Base-by-base conservation (phyloP, 2,888 invertebrate genomes). In the Prostheceraeus crozeri region DNA sequence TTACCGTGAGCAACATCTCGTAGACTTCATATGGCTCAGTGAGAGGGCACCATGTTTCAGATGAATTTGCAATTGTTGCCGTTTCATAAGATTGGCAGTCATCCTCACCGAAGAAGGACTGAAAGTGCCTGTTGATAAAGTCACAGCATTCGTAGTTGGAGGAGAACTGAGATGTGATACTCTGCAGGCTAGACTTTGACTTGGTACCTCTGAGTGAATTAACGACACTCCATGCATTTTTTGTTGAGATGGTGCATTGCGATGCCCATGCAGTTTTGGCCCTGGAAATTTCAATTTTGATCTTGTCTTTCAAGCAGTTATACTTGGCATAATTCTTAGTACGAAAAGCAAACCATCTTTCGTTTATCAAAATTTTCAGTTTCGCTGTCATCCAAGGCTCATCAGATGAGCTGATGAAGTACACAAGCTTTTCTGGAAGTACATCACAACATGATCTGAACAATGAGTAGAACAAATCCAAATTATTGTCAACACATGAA, bases 181-280 rank as follows among this genome's bases (percentile, higher is more conserved):
- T 30, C 25, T 14, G 23, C 6, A 48, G 48, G 6, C 6, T 19
- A 48, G 48, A 19, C 19, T 23, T 10, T 19, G 23, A 28, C 8
- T 19, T 19, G 8, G 8, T 48, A 8, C 48, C 48, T 28, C 48
- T 10, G 28, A 48, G 23, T 19, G 23, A 10, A 23, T 48, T 48
- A n/a, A 19, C 48, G 6, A 23, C 23, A 10, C 28, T 48, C 48
- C 48, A 48, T 25, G 25, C 6, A 23, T 40, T 23, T 40, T 40
- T 40, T 40, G 14, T 19, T 19, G 40, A 40, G n/a, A 16, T 40
- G 14, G 40, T 40, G n/a, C n/a, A 40, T 23, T 40, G 40, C 40
- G 40, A 40, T 40, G 40, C 40, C 40, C 40, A 40, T 14, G n/a
- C 21, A 40, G 19, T 14, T 16, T 40, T 40, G 40, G 40, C 40